phyloP scores from a whole-genome alignment of 2,888 invertebrate genomes.

The Acanthosepion lycidas region DNA sequence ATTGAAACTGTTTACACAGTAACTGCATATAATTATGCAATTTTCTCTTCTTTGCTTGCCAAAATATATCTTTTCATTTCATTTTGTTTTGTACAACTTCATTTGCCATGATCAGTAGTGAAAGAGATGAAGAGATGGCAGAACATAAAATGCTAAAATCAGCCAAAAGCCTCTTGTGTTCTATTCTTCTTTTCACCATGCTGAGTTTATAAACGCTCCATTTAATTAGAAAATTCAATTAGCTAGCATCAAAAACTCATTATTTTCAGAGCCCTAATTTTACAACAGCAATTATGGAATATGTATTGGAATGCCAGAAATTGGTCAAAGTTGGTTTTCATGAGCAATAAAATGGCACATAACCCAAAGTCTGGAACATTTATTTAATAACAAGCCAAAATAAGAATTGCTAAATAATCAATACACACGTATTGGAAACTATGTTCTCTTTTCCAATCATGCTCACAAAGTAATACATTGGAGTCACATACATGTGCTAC shows the following conservation, averaged over 20 bases:
- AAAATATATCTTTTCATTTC: no score
- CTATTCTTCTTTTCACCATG: not conserved
- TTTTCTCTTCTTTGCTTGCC: no score
- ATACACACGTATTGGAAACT: not conserved
- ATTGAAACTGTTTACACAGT: no score
- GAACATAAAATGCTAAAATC: not conserved
- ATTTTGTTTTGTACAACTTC: not conserved
- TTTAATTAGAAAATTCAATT: conserved; percentile 21
- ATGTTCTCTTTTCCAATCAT: no score
- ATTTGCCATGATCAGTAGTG: not conserved
- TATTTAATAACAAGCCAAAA: not conserved
- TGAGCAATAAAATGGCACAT: not conserved
- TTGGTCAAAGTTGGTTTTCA: not conserved
- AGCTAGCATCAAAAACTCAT: not conserved
- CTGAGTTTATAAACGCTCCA: not conserved
- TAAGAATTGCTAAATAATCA: not conserved
- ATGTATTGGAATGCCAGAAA: not conserved
- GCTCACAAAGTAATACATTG: not conserved
- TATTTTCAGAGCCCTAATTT: not conserved
- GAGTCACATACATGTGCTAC: not conserved
- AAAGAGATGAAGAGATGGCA: not conserved
- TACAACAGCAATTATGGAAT: not conserved
- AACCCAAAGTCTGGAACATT: not conserved
- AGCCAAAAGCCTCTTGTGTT: not conserved
- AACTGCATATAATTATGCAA: no score